Conservation (phyloP, 1,140 invertebrate genomes). For the Arctopsyche grandis region DNA sequence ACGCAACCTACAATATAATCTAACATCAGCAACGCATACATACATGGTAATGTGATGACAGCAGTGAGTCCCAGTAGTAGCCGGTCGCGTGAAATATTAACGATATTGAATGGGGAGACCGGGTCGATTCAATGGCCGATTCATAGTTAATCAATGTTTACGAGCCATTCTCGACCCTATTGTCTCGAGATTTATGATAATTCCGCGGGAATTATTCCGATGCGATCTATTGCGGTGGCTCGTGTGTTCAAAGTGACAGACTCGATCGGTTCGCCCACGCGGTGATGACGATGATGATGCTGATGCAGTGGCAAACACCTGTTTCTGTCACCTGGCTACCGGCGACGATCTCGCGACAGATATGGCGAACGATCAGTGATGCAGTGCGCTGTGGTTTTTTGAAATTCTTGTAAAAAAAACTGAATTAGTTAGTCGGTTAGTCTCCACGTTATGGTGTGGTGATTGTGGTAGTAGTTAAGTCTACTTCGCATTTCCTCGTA, state of each 20-base stretch:
- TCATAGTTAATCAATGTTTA: constrained; percentile 4
- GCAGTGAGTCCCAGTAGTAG: background rate
- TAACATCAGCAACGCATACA: no score
- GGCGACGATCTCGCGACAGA: constrained; percentile 18
- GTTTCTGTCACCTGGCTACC: constrained; percentile 35
- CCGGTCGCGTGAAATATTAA: no score
- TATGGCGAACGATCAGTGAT: background rate
- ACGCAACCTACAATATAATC: no score
- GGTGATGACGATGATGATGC: constrained; percentile 11
- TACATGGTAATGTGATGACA: constrained; percentile 14
- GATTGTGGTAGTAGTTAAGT: no score
- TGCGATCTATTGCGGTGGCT: constrained; percentile 29
- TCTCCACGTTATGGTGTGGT: no score
- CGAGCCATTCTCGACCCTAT: background rate
- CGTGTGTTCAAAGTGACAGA: constrained; percentile 35
- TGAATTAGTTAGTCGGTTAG: no score
- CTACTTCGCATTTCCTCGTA: no score
- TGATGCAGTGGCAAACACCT: constrained; percentile 32
- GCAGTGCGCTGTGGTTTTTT: constrained; percentile 6
- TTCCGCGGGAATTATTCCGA: constrained; percentile 36
- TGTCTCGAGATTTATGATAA: constrained; percentile 35
- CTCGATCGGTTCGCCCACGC: constrained; percentile 21
- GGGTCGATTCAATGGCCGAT: background rate
- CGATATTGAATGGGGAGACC: no score
- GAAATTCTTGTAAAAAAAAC: no score